Percentiles rank a stretch among this genome's conserved stretches.
Evolutionary conservation across 2,797 vertebrate genomes (phyloP).

Genomic region (Rhinella marina): DNA sequence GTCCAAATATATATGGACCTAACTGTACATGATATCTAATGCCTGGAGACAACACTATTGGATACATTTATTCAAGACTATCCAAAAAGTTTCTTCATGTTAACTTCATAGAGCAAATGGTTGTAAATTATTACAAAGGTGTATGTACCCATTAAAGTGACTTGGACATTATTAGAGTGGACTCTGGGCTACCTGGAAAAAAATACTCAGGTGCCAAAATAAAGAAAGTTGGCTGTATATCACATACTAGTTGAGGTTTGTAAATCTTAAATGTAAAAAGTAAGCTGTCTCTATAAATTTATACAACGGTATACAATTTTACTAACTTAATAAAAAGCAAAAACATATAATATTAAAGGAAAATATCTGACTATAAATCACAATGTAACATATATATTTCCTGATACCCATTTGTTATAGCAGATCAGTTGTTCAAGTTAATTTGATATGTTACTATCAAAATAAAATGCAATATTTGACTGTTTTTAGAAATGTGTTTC

Average conservation of each 20-base stretch:
- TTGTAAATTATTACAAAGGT: neutral
- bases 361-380: neutral
- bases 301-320: neutral
- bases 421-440: slow-evolving; percentile 30
- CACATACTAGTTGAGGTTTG: neutral
- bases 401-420: slow-evolving; percentile 6
- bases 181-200: neutral
- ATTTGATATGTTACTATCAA: slow-evolving; percentile 23
- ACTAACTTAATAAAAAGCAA: slow-evolving; percentile 21
- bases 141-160: neutral
- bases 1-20: no score
- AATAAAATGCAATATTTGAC: slow-evolving; percentile 32
- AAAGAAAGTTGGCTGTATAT: neutral
- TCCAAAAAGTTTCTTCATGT: neutral
- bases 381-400: neutral
- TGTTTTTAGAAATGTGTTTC: slow-evolving; percentile 38
- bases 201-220: neutral
- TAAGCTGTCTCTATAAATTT: neutral
- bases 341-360: slow-evolving; percentile 27
- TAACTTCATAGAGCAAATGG: no score
- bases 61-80: neutral
- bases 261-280: slow-evolving; percentile 1
- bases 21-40: no score
- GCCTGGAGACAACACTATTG: no score
- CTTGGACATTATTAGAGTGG: neutral